phyloP scores from a whole-genome alignment of 2,797 vertebrate genomes.

The Agapornis canus region DNA sequence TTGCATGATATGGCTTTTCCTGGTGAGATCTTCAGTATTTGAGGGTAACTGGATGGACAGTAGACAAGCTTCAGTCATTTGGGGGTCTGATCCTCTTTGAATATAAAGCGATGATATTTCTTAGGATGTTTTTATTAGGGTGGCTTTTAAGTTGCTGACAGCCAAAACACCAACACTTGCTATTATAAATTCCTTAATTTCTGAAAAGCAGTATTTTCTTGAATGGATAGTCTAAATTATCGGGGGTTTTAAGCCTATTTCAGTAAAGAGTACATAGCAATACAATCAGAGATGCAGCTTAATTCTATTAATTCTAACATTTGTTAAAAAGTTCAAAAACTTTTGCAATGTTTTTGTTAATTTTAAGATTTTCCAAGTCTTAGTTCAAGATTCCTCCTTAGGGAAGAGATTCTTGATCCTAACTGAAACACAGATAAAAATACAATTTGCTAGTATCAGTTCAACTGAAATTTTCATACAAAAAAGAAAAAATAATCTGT shows the following conservation, averaged over 20 bases:
- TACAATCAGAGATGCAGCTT: not conserved
- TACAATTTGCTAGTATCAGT: not conserved
- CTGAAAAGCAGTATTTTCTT: not conserved
- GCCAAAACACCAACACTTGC: not conserved
- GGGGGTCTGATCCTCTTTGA: not conserved
- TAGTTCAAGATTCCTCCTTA: not conserved
- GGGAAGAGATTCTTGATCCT: not conserved
- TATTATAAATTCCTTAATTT: not conserved
- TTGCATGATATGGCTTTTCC: not conserved
- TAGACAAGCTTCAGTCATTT: not conserved
- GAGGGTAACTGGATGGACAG: not conserved
- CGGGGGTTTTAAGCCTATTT: not conserved
- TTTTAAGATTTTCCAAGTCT: not conserved
- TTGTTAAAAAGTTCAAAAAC: not conserved
- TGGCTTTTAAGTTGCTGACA: not conserved
- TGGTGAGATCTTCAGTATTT: not conserved
- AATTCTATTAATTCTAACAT: not conserved
- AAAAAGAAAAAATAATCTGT: not conserved
- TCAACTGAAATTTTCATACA: not conserved
- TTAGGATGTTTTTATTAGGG: not conserved
- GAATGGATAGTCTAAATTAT: not conserved
- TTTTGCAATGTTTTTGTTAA: not conserved
- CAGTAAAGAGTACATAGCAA: not conserved
- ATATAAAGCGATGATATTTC: not conserved
- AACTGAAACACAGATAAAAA: not conserved